Conservation (phyloP, 2,888 invertebrate species). For the Lochmaea capreae region DNA sequence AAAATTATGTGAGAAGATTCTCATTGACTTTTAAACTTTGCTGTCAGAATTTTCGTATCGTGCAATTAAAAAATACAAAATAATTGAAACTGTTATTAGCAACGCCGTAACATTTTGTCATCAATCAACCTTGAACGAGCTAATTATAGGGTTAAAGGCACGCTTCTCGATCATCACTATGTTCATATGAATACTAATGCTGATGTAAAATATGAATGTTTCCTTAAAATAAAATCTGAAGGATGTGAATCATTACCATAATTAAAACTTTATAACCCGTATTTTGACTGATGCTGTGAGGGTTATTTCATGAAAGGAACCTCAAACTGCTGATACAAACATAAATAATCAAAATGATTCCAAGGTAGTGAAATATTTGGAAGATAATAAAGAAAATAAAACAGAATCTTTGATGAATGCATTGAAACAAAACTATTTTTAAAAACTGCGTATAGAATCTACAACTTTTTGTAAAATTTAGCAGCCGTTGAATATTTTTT, state of each 20-base stretch:
- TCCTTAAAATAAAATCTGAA: background rate
- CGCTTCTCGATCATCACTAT: background rate
- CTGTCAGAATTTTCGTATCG: background rate
- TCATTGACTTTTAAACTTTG: background rate
- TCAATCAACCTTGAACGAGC: conserved; percentile 1
- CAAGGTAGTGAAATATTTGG: no score
- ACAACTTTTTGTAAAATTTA: no score
- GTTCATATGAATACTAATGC: background rate
- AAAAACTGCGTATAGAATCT: no score
- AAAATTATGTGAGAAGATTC: background rate
- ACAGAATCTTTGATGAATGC: no score
- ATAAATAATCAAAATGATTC: no score
- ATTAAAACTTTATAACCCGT: background rate
- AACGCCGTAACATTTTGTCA: conserved; percentile 6
- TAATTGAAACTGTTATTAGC: conserved; percentile 8
- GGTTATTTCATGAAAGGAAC: background rate
- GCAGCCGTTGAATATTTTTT: no score
- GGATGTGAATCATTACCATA: background rate
- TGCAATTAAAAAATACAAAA: conserved; percentile 7
- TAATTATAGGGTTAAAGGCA: conserved; percentile 5
- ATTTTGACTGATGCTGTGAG: background rate
- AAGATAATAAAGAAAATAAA: no score
- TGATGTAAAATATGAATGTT: background rate
- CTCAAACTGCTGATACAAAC: background rate
- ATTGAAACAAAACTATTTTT: no score